Base-by-base conservation (phyloP, 2,888 invertebrate species). In the Falcaria lacertinaria region DNA sequence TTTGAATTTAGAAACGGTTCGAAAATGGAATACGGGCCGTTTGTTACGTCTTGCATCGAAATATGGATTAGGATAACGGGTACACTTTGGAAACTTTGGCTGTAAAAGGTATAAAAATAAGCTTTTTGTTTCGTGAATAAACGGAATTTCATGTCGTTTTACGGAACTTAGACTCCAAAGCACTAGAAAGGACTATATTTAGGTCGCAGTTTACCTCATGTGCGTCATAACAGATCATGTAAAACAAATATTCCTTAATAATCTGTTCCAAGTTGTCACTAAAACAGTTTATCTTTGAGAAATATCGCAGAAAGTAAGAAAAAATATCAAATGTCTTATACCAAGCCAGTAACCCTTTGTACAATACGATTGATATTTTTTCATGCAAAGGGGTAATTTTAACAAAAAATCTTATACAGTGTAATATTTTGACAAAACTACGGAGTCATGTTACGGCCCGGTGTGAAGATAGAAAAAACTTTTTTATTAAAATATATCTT, bases 371-470 rank as follows among this genome's bases (percentile, higher is more conserved):
- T 57, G 54, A 60, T 56, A 47, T 59, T 54, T 52, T 46, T 42
- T 43, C 46, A 35, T 51, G 49, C 64, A 72, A 80, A 77, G 72
- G 80, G 80, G 76, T 79, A 69, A 69, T 70, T 75, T 74, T 64
- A 40, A 45, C 64, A 80, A 81, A 77, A 81, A 82, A 78, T 59
- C 69, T 61, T 66, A 63, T 65, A 64, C 74, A 68, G 72, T 71
- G 74, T 80, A 87, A 88, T 89, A 87, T 88, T 88, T 81, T 88
- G 88, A 87, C 87, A 86, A 88, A 87, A 85, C 70, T 72, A 73
- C 74, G 64, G 80, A 69, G 70, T 83, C 84, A 82, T 58, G 79
- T 83, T 83, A 80, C 84, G 47, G 64, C 64, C 65, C 52, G 74
- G 60, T 66, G 69, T 50, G 57, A 68, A 61, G 55, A 56, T 48